phyloP scores from a whole-genome alignment of 2,888 invertebrate genomes.

The Lycaena phlaeas region DNA sequence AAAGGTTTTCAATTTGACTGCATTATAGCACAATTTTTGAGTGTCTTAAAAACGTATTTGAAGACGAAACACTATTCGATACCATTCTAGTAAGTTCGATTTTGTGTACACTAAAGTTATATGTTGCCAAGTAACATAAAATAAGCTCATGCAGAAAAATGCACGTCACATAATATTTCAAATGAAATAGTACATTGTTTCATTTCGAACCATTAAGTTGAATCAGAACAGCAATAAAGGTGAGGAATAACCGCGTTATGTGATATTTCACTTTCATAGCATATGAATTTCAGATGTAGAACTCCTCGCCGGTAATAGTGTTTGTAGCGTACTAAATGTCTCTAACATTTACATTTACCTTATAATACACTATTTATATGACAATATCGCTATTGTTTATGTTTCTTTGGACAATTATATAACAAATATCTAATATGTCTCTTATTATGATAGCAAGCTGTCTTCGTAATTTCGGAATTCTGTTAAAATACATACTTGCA shows the following conservation, averaged over 20 bases:
- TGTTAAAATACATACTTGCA: too few species aligned
- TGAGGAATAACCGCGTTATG: conserved; percentile 12
- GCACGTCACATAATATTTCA: conserved; percentile 11
- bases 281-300: conserved; percentile 4
- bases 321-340: conserved; percentile 6
- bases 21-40: too few species aligned
- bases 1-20: too few species aligned
- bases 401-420: conserved; percentile 1
- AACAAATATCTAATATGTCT: too few species aligned
- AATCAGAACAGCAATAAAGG: conserved; percentile 16
- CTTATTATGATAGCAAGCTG: too few species aligned
- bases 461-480: too few species aligned
- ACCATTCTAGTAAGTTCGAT: too few species aligned
- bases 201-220: conserved; percentile 16
- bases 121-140: too few species aligned
- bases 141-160: too few species aligned
- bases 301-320: conserved; percentile 5
- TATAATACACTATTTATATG: not conserved
- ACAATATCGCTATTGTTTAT: conserved; percentile 1
- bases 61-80: too few species aligned
- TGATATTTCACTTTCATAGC: conserved; percentile 8
- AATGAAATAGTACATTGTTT: conserved; percentile 11
- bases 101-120: too few species aligned
- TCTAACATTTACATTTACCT: conserved; percentile 5
- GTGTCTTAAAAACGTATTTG: too few species aligned